A percentile compares a stretch with the other conserved stretches of the same genome.
Conservation (phyloP, 2,888 invertebrate species). For the Ptychoptera contaminata region DNA sequence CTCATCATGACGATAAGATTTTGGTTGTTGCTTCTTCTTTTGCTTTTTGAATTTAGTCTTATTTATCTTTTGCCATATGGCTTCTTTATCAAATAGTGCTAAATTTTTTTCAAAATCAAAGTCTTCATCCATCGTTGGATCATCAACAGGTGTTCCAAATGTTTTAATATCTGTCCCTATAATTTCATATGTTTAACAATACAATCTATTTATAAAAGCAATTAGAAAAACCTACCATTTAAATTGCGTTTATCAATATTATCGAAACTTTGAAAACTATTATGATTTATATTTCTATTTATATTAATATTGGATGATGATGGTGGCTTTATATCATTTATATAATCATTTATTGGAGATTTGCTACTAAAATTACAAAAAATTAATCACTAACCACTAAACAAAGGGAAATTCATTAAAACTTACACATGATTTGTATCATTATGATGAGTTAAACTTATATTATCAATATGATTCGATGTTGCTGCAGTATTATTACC, state of each 20-base stretch:
- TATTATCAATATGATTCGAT: conserved; percentile 17
- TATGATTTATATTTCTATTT: neutral
- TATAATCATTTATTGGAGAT: neutral
- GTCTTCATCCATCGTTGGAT: conserved; percentile 39
- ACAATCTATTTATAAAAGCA: no score
- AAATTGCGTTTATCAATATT: no score
- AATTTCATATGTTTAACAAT: neutral
- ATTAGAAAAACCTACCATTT: no score
- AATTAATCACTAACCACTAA: neutral
- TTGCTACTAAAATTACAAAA: neutral
- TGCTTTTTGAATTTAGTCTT: no score
- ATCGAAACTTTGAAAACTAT: neutral
- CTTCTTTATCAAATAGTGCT: conserved; percentile 77
- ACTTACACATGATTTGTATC: no score
- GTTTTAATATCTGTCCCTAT: conserved; percentile 20
- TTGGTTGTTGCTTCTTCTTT: conserved; percentile 13
- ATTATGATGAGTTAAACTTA: no score
- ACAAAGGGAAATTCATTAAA: no score
- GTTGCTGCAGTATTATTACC: conserved; percentile 30
- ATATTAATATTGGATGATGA: neutral
- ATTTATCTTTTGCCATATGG: conserved; percentile 54
- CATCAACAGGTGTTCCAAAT: conserved; percentile 27
- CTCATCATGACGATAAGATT: conserved; percentile 68
- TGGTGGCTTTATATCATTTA: neutral
- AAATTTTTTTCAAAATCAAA: conserved; percentile 93